Evolutionary conservation across 2,113 vertebrate species (phyloP), one percentile per base, ranked within the genome.

Genomic region (Eptatretus burgeri): DNA sequence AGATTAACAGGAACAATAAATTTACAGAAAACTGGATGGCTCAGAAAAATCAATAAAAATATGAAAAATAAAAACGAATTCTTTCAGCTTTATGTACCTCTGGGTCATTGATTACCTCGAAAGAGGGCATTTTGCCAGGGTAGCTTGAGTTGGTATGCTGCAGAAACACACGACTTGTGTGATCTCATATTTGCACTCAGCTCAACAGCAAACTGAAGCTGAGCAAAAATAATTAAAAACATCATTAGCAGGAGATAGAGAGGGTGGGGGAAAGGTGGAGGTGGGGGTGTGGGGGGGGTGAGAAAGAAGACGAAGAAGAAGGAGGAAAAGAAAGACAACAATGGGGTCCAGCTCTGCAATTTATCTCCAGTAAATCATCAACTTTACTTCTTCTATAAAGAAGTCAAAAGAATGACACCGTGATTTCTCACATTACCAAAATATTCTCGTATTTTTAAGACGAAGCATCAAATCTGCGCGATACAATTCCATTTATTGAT

Each of bases 321-420:
- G 53, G 10, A n/a, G 53, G 16, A 60, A n/a, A n/a, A 10, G 53
- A 20, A n/a, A 20, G 53, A 17, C 20, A 10, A 20, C 9, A 10
- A 9, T 60, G 53, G 83, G 66, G 78, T 81, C 65, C 84, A 82
- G 0, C 79, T 79, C 64, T 82, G 81, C 14, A 83, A 82, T 64
- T 84, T 5, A 1, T 82, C 84, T 67, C 87, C 66, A 1, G 83
- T 87, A 1, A 80, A 81, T 13, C 83, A 71, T 71, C 74, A 89
- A 69, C 84, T 87, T 63, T 56, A 14, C 17, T 17, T n/a, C n/a
- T n/a, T n/a, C n/a, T n/a, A n/a, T n/a, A n/a, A n/a, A n/a, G n/a
- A n/a, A n/a, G n/a, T n/a, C n/a, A n/a, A n/a, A n/a, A n/a, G n/a
- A n/a, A n/a, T n/a, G n/a, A n/a, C n/a, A n/a, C n/a, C n/a, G n/a